Evolutionary conservation across 2,888 invertebrate genomes (phyloP).

Genomic region (Alcis repandata): DNA sequence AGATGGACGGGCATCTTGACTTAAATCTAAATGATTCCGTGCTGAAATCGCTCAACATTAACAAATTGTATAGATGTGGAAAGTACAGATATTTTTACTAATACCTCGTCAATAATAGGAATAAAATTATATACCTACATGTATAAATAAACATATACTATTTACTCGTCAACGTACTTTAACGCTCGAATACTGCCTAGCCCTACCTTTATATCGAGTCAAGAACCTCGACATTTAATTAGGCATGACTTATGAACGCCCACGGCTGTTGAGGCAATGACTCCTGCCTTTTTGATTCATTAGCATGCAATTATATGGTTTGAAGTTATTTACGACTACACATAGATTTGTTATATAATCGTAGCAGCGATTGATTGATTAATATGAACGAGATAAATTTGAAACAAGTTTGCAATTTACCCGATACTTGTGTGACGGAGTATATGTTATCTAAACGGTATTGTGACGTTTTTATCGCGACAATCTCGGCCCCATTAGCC

Average conservation of each 20-base stretch:
- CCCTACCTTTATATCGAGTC: conserved; percentile 60
- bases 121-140: no score
- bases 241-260: conserved; percentile 79
- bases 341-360: conserved; percentile 39
- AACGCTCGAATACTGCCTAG: background rate
- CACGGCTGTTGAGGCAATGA: conserved; percentile 73
- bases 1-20: conserved; percentile 12
- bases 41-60: conserved; percentile 7
- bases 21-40: conserved; percentile 1
- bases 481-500: conserved; percentile 55
- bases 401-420: conserved; percentile 27
- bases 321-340: conserved; percentile 45
- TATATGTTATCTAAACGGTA: conserved; percentile 50
- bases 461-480: conserved; percentile 57
- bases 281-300: conserved; percentile 77
- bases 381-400: conserved; percentile 25
- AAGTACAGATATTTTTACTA: no score
- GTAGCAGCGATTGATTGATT: conserved; percentile 38
- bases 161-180: background rate
- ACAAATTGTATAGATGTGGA: no score
- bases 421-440: conserved; percentile 15
- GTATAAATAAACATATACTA: background rate
- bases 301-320: conserved; percentile 64
- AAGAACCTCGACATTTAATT: conserved; percentile 81
- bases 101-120: no score